Base-by-base conservation (phyloP, 2,888 invertebrate species). In the Pollenia amentaria region DNA sequence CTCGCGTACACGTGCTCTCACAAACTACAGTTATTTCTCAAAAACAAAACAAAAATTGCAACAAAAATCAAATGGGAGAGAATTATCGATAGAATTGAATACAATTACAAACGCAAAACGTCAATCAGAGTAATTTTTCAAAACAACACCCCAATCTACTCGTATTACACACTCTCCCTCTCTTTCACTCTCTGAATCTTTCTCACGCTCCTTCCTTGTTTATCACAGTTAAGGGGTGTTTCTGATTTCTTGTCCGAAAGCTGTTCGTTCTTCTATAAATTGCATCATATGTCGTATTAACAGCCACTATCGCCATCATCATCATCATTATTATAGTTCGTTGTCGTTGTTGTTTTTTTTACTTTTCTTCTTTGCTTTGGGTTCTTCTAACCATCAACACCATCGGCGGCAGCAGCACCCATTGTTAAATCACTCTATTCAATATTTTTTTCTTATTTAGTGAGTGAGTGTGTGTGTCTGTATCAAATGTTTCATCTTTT, bases 261-360 rank as follows among this genome's bases (percentile, higher is more conserved):
- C 64, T 69, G 40, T 75, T 73, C 40, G 44, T 51, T 48, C 48
- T 42, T 57, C n/a, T 60, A 79, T 73, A 84, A 77, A 80, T 84
- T 87, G 87, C 80, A 80, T 87, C 87, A 87, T 80, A 80, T 87
- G 87, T 72, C 70, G 60, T 84, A 84, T 84, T 84, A 73, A 84
- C 65, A 83, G 84, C 84, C 87, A 87, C 84, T 84, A 87, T 87
- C 84, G 84, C 73, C 84, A 65, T 78, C 84, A 51, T 84, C 78
- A 60, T 78, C 78, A 60, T 78, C 21, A 67, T 73, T n/a, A 57
- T 40, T 60, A 38, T 48, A 57, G 57, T 51, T 48, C 16, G 46
- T 65, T 65, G 77, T 46, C 40, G 60, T 75, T 75, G 67, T 46
- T 67, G 10, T 53, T 55, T 29, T 44, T 73, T 55, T 46, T 14